Percentiles rank a stretch among this genome's conserved stretches.
phyloP scores from a whole-genome alignment of 2,888 invertebrate genomes.

The Protonemura montana region DNA sequence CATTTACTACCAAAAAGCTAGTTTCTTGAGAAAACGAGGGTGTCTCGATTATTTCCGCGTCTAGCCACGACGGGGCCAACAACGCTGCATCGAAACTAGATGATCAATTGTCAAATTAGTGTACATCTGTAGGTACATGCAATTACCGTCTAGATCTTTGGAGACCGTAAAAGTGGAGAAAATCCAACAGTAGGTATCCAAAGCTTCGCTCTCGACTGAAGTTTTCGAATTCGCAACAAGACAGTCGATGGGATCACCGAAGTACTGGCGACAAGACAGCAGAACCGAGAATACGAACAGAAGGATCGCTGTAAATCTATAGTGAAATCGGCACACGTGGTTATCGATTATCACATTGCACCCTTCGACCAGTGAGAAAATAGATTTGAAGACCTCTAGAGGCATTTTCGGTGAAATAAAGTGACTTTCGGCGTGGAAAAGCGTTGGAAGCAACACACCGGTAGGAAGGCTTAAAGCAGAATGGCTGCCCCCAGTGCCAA shows the following conservation, averaged over 20 bases:
- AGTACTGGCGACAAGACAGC: slow-evolving; percentile 82
- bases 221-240: too few relatives aligned
- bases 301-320: slow-evolving; percentile 75
- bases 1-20: too few relatives aligned
- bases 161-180: slow-evolving; percentile 72
- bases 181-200: slow-evolving; percentile 83
- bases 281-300: slow-evolving; percentile 76
- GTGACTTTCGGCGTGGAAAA: background rate
- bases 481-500: too few relatives aligned
- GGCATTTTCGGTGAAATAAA: background rate
- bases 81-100: too few relatives aligned
- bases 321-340: slow-evolving; percentile 77
- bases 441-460: too few relatives aligned
- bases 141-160: slow-evolving; percentile 59
- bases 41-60: too few relatives aligned
- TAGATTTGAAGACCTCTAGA: background rate
- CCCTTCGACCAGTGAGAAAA: background rate
- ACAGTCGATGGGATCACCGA: slow-evolving; percentile 86
- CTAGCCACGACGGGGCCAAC: too few relatives aligned
- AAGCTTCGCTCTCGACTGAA: slow-evolving; percentile 63
- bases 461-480: too few relatives aligned
- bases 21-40: too few relatives aligned
- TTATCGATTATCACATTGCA: slow-evolving; percentile 67
- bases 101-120: too few relatives aligned
- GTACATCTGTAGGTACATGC: too few relatives aligned